phyloP scores from a whole-genome alignment of 2,113 vertebrate species.

The Acrocephalus arundinaceus region DNA sequence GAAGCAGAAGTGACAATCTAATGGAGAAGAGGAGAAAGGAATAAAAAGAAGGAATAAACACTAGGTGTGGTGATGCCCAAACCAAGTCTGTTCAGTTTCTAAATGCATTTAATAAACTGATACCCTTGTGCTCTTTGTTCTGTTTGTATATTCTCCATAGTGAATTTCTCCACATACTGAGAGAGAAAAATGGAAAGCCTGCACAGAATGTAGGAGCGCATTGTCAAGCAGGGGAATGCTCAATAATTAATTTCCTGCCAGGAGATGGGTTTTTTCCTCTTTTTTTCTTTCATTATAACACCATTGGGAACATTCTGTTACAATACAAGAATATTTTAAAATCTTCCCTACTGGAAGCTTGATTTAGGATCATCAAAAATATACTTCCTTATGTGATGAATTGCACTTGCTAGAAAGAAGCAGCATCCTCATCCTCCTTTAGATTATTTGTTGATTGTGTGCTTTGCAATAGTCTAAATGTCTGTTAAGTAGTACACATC shows the following conservation, averaged over 20 bases:
- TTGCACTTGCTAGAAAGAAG: not conserved
- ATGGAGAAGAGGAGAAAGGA: not conserved
- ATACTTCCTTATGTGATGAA: not conserved
- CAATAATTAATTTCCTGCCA: constrained; percentile 61
- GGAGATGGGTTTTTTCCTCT: not conserved
- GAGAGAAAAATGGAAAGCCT: constrained; percentile 39
- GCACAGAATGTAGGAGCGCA: not conserved
- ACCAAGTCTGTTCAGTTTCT: not conserved
- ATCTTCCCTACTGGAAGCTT: constrained; percentile 21
- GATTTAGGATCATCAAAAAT: constrained; percentile 30
- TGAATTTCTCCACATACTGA: constrained; percentile 41
- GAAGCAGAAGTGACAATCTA: not conserved
- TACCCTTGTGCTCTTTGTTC: constrained; percentile 31
- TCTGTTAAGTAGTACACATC: not conserved
- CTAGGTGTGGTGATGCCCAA: not conserved
- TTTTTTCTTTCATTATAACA: constrained; percentile 19
- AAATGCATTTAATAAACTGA: constrained; percentile 22
- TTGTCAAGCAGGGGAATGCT: not conserved
- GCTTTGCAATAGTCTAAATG: not conserved
- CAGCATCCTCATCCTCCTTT: not conserved
- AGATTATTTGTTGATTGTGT: not conserved
- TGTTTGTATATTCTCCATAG: constrained; percentile 36
- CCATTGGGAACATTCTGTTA: constrained; percentile 56
- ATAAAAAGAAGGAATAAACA: not conserved
- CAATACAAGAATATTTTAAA: constrained; percentile 43